A percentile compares a stretch with the other conserved stretches of the same genome.
These are phyloP conservation scores for Drosophila mimetica DNA, from an alignment of 2,888 invertebrate genomes.

Conservation along the genomic window DNA sequence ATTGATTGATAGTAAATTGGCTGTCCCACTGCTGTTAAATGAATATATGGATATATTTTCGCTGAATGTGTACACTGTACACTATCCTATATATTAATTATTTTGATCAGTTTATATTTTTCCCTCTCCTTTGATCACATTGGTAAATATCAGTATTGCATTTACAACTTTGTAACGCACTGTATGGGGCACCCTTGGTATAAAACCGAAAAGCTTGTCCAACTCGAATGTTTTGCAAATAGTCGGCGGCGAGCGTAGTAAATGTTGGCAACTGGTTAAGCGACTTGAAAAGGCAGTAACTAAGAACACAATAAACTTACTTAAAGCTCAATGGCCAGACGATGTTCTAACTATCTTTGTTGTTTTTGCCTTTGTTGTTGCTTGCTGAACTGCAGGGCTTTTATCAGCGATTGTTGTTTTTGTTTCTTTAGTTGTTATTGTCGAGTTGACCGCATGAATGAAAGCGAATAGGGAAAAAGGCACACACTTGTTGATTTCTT, in stretches of 20 bases:
- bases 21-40: no score
- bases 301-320: constrained; percentile 23
- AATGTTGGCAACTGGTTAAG: constrained; percentile 24
- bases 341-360: constrained; percentile 21
- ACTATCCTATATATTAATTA: no score
- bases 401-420: constrained; percentile 39
- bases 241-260: constrained; percentile 9
- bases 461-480: constrained; percentile 57
- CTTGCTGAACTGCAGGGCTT: constrained; percentile 34
- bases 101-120: no score
- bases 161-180: constrained; percentile 22
- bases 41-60: no score
- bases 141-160: no score
- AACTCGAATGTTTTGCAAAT: constrained; percentile 57
- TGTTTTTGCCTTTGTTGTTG: constrained; percentile 14
- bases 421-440: constrained; percentile 45
- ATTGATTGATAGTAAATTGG: no score
- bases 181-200: constrained; percentile 13
- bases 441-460: constrained; percentile 72
- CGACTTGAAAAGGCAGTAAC: constrained; percentile 5
- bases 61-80: no score
- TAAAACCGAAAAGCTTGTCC: constrained; percentile 47
- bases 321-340: constrained; percentile 56
- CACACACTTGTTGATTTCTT: constrained; percentile 74
- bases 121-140: no score